phyloP scores from a whole-genome alignment of 2,797 vertebrate species.

The Xerus rutilus region DNA sequence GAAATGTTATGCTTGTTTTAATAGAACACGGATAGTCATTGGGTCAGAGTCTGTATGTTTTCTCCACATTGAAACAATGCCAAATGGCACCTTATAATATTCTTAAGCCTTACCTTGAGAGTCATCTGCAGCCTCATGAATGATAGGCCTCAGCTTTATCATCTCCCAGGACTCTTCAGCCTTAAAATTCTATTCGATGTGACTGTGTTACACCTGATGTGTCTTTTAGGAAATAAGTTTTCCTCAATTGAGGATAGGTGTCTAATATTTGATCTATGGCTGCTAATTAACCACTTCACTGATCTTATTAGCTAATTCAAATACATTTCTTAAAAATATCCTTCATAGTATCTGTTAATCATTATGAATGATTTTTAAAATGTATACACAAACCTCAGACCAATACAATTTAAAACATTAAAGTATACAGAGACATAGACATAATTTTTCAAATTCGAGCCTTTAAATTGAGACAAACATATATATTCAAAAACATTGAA shows the following conservation, averaged over 20 bases:
- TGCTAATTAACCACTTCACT: conserved; percentile 68
- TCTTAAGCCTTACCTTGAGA: neutral
- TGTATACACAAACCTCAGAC: neutral
- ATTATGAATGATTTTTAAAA: conserved; percentile 34
- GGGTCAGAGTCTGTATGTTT: neutral
- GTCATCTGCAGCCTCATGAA: neutral
- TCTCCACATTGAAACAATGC: neutral
- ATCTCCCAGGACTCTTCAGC: neutral
- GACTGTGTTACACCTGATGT: neutral
- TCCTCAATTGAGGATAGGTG: conserved; percentile 58
- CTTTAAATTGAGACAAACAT: neutral
- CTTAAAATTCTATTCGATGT: conserved; percentile 30
- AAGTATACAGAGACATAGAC: neutral
- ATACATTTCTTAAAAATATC: conserved; percentile 43
- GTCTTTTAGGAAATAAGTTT: conserved; percentile 64
- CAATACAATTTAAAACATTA: neutral
- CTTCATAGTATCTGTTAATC: conserved; percentile 36
- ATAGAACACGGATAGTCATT: neutral
- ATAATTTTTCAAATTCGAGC: neutral
- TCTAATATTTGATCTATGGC: conserved; percentile 61
- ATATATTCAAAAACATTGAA: neutral
- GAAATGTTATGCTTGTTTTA: neutral
- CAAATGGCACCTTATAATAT: no score
- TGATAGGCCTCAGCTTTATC: neutral
- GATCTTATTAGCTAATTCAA: conserved; percentile 65